phyloP scores from a whole-genome alignment of 2,888 invertebrate species.

The Tanaodytes sp. region DNA sequence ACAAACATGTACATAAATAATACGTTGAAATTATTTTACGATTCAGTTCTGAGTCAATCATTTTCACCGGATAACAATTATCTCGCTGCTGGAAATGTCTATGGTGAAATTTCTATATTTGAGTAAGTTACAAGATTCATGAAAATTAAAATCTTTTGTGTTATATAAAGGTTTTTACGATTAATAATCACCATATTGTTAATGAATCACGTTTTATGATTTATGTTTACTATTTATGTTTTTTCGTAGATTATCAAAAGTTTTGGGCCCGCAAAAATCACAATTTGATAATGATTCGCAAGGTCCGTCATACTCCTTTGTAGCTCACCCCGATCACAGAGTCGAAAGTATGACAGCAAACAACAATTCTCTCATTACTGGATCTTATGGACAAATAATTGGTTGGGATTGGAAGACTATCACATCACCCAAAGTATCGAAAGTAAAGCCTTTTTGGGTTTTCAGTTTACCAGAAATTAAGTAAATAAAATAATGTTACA shows the following conservation, averaged over 20 bases:
- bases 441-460: constrained; percentile 78
- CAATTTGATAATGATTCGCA: constrained; percentile 76
- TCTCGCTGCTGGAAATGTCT: constrained; percentile 87
- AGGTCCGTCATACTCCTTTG: constrained; percentile 78
- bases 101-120: constrained; percentile 87
- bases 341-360: constrained; percentile 81
- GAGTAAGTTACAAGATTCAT: constrained; percentile 81
- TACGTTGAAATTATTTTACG: constrained; percentile 79
- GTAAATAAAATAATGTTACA: too few species aligned
- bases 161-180: too few species aligned
- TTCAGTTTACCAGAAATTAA: constrained; percentile 79
- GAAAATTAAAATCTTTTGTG: too few species aligned
- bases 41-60: constrained; percentile 85
- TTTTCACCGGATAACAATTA: constrained; percentile 89
- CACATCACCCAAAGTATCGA: constrained; percentile 77
- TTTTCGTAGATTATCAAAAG: constrained; percentile 79
- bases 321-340: constrained; percentile 78
- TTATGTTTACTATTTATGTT: too few species aligned
- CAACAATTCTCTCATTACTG: constrained; percentile 81
- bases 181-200: too few species aligned
- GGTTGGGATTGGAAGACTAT: constrained; percentile 85
- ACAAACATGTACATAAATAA: constrained; percentile 61
- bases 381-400: constrained; percentile 83
- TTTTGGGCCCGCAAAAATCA: constrained; percentile 76
- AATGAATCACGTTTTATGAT: too few species aligned